These are phyloP conservation scores for Pollenia angustigena DNA, from an alignment of 2,888 invertebrate species.

Conservation along the genomic window DNA sequence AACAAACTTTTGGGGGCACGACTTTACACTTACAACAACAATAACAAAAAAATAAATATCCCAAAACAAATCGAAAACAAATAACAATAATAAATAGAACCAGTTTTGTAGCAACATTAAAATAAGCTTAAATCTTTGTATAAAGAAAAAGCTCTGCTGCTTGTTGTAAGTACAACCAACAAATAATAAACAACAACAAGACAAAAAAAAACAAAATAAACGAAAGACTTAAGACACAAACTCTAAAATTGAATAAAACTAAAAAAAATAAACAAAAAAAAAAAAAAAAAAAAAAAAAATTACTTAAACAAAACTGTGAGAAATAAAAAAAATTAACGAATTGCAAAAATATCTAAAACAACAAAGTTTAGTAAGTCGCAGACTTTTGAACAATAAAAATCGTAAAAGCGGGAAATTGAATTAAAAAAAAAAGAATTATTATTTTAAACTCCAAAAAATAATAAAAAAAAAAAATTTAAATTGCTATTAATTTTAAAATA, in stretches of 20 bases:
- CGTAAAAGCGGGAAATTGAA: slow-evolving; percentile 62
- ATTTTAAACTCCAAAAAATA: background rate
- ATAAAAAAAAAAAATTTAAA: background rate
- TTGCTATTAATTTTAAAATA: background rate
- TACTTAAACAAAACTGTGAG: slow-evolving; percentile 59
- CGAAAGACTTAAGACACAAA: slow-evolving; percentile 71
- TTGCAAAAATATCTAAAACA: slow-evolving; percentile 59
- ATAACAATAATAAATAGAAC: slow-evolving; percentile 44
- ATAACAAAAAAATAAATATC: slow-evolving; percentile 40
- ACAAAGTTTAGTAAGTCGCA: slow-evolving; percentile 62
- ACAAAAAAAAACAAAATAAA: slow-evolving; percentile 33
- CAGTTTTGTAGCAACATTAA: slow-evolving; percentile 54
- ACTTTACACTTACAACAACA: slow-evolving; percentile 53
- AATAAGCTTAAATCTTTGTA: slow-evolving; percentile 45
- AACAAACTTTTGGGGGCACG: slow-evolving; percentile 68
- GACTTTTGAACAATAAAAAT: slow-evolving; percentile 63
- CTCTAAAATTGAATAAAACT: slow-evolving; percentile 46
- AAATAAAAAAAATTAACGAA: slow-evolving; percentile 62
- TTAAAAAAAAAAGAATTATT: slow-evolving; percentile 1
- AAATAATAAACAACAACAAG: slow-evolving; percentile 18
- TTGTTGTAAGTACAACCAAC: slow-evolving; percentile 45
- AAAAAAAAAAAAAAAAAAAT: slow-evolving; percentile 46
- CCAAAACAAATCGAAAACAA: slow-evolving; percentile 1
- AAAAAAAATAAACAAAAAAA: background rate
- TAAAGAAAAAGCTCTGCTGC: slow-evolving; percentile 54